Evolutionary conservation across 2,888 invertebrate genomes (phyloP).

Genomic region (Amiota minor): DNA sequence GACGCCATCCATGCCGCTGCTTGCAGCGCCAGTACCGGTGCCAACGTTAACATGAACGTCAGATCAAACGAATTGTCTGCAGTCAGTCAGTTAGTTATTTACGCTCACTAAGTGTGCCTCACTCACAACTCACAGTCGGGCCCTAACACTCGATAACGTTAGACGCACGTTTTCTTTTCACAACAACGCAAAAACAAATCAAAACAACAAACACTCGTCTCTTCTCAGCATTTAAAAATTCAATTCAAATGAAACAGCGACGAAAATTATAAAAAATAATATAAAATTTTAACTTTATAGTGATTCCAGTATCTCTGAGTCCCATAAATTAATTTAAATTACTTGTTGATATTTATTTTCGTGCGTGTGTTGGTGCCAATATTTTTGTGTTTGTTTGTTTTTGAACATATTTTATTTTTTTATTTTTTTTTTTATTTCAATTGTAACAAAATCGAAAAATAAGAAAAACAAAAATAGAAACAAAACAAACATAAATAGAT

Average conservation of each 20-base stretch:
- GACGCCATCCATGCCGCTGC: constrained; percentile 14
- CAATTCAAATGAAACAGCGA: background rate
- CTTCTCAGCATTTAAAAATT: constrained; percentile 22
- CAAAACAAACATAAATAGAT: background rate
- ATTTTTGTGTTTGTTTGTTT: too few species aligned
- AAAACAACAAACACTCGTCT: constrained; percentile 7
- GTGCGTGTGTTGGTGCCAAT: too few species aligned
- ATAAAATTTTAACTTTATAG: background rate
- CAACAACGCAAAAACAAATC: constrained; percentile 31
- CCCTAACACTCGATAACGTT: constrained; percentile 53
- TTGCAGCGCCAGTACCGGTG: constrained; percentile 28
- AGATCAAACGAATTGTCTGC: background rate
- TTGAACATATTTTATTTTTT: background rate
- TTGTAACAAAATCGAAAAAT: background rate
- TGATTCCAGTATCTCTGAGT: background rate
- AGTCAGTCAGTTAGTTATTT: constrained; percentile 24
- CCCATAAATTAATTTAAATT: too few species aligned
- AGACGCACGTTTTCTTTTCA: constrained; percentile 49
- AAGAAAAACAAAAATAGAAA: background rate
- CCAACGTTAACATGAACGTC: constrained; percentile 27
- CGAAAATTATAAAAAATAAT: background rate
- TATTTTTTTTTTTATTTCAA: constrained; percentile 4
- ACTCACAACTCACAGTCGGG: constrained; percentile 60
- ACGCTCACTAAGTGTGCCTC: too few species aligned
- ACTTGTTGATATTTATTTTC: too few species aligned